A percentile compares a stretch with the other conserved stretches of the same genome.
Evolutionary conservation across 2,113 vertebrate species (phyloP).

Genomic region (Hystrix cristata): DNA sequence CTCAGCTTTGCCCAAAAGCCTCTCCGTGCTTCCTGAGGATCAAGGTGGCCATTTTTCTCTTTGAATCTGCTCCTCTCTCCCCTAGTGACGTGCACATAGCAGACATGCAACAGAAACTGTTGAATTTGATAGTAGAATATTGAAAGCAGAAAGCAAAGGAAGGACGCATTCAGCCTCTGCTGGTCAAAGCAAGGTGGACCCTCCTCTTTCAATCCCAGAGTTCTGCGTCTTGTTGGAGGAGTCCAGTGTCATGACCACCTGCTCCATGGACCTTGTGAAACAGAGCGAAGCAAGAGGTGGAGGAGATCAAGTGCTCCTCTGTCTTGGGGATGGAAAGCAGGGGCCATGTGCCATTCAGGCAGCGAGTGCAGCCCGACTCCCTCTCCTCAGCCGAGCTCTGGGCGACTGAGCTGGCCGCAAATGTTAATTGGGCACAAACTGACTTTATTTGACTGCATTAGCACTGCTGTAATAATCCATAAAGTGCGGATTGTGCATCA

Average conservation of each 20-base stretch:
- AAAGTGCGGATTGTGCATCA: slow-evolving; percentile 38
- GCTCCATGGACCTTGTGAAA: neutral
- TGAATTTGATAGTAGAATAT: neutral
- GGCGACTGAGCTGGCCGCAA: neutral
- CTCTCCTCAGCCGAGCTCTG: neutral
- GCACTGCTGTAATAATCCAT: slow-evolving; percentile 53
- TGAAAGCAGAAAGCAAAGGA: neutral
- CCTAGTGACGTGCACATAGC: neutral
- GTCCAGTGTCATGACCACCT: neutral
- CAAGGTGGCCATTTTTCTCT: neutral
- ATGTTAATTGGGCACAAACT: slow-evolving; percentile 56
- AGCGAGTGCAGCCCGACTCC: neutral
- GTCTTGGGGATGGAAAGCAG: neutral
- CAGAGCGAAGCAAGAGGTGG: neutral
- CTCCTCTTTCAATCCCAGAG: neutral
- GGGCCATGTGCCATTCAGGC: rapidly evolving
- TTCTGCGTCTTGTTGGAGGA: neutral
- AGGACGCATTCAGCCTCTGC: too few relatives aligned
- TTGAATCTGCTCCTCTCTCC: neutral
- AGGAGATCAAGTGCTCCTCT: too few relatives aligned
- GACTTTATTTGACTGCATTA: slow-evolving; percentile 46
- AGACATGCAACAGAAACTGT: neutral
- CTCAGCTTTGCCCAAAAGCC: neutral
- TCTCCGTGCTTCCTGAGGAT: neutral
- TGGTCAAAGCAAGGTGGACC: neutral